Evolutionary conservation across 2,888 invertebrate genomes (phyloP).

Genomic region (Phragmatobia fuliginosa): DNA sequence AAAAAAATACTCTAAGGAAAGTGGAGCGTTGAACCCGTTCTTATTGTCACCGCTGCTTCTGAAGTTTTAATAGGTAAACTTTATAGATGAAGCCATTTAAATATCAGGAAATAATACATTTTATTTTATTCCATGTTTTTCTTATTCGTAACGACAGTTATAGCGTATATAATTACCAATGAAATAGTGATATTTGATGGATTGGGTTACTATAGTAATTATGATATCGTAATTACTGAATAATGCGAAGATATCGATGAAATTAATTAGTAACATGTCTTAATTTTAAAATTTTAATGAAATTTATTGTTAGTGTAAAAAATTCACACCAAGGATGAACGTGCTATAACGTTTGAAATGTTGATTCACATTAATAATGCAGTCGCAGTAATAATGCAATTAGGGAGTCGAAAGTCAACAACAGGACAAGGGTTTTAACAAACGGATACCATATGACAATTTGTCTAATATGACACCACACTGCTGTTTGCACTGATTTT

Average conservation of each 20-base stretch:
- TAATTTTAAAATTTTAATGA: too few species aligned
- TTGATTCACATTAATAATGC: too few species aligned
- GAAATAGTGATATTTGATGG: too few species aligned
- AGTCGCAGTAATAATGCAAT: constrained; percentile 7
- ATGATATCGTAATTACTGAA: constrained; percentile 16
- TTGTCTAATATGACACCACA: constrained; percentile 12
- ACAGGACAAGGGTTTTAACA: neutral
- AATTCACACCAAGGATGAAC: too few species aligned
- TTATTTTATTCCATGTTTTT: neutral
- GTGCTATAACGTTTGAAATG: too few species aligned
- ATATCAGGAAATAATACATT: neutral
- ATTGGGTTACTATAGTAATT: too few species aligned
- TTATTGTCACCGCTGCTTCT: neutral
- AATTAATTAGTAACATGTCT: constrained; percentile 2
- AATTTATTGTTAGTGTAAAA: too few species aligned
- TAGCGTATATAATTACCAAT: too few species aligned
- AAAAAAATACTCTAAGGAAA: constrained; percentile 1
- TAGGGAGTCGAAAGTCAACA: constrained; percentile 2
- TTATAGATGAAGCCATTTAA: neutral
- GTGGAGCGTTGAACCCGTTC: neutral
- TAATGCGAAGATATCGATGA: constrained; percentile 16
- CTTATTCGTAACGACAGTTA: too few species aligned
- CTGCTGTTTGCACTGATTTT: neutral
- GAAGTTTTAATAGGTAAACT: neutral
- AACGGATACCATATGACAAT: constrained; percentile 8